Percentiles rank a stretch among this genome's conserved stretches.
Conservation (phyloP, 1,140 invertebrate species). For the Drosophila sechellia region DNA sequence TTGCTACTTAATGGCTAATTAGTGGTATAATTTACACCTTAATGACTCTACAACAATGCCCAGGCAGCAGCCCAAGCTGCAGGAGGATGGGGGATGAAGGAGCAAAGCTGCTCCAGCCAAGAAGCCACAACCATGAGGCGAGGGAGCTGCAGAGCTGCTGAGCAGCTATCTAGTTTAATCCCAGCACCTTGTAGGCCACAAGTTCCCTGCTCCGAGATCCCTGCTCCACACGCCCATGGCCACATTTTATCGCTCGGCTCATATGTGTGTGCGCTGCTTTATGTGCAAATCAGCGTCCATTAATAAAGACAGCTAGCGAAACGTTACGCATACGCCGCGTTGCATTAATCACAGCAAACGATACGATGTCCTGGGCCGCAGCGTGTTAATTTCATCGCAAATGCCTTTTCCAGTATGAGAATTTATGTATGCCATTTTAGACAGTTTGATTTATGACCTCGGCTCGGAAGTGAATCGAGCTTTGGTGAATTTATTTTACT, state of each 20-base stretch:
- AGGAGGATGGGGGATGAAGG: neutral
- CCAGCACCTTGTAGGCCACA: slow-evolving; percentile 31
- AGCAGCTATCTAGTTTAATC: slow-evolving; percentile 53
- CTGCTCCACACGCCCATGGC: neutral
- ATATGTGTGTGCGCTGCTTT: slow-evolving; percentile 58
- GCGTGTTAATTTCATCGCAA: slow-evolving; percentile 77
- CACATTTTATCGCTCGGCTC: slow-evolving; percentile 44
- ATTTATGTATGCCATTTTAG: slow-evolving; percentile 76
- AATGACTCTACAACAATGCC: slow-evolving; percentile 77
- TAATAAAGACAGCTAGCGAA: slow-evolving; percentile 73
- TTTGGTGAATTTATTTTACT: slow-evolving; percentile 18
- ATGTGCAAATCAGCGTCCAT: slow-evolving; percentile 78
- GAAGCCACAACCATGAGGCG: slow-evolving; percentile 40
- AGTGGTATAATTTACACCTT: slow-evolving; percentile 82
- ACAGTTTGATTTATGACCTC: slow-evolving; percentile 72
- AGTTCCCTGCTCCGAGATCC: neutral
- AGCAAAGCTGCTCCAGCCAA: slow-evolving; percentile 24
- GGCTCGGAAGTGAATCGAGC: slow-evolving; percentile 38
- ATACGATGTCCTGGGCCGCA: slow-evolving; percentile 45
- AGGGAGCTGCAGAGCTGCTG: slow-evolving; percentile 8
- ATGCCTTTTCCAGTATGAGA: slow-evolving; percentile 77
- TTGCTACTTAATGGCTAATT: slow-evolving; percentile 79
- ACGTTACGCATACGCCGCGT: slow-evolving; percentile 69
- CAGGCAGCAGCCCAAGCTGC: slow-evolving; percentile 10
- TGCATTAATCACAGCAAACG: slow-evolving; percentile 73